Conservation (phyloP, 2,797 vertebrate genomes). For the Momotus momota region DNA sequence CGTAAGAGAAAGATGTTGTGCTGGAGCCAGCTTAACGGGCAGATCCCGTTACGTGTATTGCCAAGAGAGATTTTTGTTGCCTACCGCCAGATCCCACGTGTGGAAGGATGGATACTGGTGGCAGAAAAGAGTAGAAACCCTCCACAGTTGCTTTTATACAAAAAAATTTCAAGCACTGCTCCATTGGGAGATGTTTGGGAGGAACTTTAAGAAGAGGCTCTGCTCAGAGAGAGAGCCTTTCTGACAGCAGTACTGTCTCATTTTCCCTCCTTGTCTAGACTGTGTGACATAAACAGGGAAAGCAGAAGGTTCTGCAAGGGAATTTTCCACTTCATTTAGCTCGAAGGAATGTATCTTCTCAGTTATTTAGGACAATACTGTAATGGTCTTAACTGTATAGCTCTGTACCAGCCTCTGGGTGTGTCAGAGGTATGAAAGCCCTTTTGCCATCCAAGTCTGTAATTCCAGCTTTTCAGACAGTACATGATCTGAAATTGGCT, state of each 20-base stretch:
- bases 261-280: conserved; percentile 40
- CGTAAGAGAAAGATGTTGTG: not conserved
- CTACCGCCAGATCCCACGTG: not conserved
- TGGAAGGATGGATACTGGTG: not conserved
- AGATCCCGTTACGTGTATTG: not conserved
- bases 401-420: conserved; percentile 8
- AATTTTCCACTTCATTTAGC: conserved; percentile 52
- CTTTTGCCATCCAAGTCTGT: not conserved
- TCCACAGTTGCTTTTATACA: not conserved
- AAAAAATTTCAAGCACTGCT: not conserved
- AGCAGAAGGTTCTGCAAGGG: conserved; percentile 27
- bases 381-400: conserved; percentile 36
- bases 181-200: not conserved
- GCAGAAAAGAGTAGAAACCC: not conserved
- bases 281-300: conserved; percentile 27
- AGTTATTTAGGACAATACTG: conserved; percentile 29
- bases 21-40: not conserved
- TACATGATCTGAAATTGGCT: not conserved
- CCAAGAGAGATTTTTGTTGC: not conserved
- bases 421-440: conserved; percentile 24
- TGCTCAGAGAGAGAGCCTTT: not conserved
- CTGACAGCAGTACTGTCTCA: not conserved
- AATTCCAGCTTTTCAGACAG: conserved; percentile 12
- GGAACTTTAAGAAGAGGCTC: not conserved
- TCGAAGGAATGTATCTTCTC: conserved; percentile 32